Evolutionary conservation across 2,113 vertebrate genomes (phyloP).

Genomic region (Bufo gargarizans): DNA sequence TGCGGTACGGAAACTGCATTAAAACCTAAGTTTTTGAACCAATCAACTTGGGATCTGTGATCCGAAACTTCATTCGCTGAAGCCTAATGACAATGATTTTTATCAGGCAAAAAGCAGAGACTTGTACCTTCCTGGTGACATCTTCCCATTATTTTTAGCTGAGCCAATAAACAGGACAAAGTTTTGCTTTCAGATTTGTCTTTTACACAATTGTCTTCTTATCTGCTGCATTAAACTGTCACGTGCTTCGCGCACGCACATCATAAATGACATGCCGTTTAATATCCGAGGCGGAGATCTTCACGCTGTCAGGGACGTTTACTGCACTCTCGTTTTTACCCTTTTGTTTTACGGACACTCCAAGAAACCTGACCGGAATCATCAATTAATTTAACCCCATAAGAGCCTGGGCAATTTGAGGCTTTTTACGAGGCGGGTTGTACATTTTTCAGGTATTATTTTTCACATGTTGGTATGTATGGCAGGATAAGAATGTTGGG

Average conservation of each 20-base stretch:
- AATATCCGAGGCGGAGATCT: conserved; percentile 49
- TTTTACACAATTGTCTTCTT: conserved; percentile 42
- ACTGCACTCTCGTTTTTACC: not conserved
- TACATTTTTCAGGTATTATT: not conserved
- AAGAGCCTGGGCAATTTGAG: too few species aligned
- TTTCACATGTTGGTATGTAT: not conserved
- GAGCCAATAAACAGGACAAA: not conserved
- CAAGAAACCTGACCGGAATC: not conserved
- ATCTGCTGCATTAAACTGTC: conserved; percentile 62
- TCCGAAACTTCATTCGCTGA: too few species aligned
- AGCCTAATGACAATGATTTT: too few species aligned
- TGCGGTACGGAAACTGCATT: too few species aligned
- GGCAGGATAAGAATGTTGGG: too few species aligned
- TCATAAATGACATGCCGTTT: conserved; percentile 57
- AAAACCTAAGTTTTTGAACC: too few species aligned
- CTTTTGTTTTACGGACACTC: conserved; percentile 44
- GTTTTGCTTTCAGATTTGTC: conserved; percentile 30
- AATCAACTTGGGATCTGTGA: too few species aligned
- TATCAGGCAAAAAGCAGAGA: too few species aligned
- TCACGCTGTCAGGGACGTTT: conserved; percentile 62
- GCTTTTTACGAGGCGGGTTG: too few species aligned
- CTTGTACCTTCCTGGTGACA: too few species aligned
- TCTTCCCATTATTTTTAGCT: conserved; percentile 28
- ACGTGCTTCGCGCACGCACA: conserved; percentile 54
- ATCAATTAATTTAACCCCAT: not conserved